Base-by-base conservation (phyloP, 1,140 invertebrate species). In the Drosophila gunungcola region DNA sequence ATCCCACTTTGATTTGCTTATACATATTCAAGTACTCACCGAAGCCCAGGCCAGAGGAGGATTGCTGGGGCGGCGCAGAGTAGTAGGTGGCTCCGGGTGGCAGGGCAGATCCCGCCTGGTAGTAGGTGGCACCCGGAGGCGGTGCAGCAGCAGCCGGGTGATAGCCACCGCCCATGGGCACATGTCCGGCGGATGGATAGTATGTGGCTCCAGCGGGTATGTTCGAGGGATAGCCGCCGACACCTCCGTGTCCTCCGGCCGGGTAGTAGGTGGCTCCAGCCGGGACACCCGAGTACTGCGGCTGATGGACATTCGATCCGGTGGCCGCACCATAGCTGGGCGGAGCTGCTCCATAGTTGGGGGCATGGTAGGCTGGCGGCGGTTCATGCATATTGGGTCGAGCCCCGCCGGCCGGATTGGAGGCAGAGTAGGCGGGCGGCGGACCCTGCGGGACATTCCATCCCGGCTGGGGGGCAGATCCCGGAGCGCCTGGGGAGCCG, bases 381-480 rank as follows among this genome's bases (percentile, higher is more conserved):
- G 69, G 43, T 39, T 90, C 91, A 64, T 92, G 78, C 51, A 91
- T 46, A 43, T 91, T 91, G n/a, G 85, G 74, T 7, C 74, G 73
- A 0, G 76, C 83, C 10, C 90, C 89, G 1, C 83, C 89, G 1
- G 21, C 74, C 0, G 84, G 68, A 75, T 90, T 91, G 3, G 76
- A 48, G n/a, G 91, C 81, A 2, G 91, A 88, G 46, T 92, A 92
- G 0, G 91, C 78, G 3, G 91, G 88, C 9, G 85, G 86, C 4
- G 84, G 83, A 10, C 89, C 90, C 13, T 84, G 77, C 2, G 91
- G 91, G 2, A 91, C 90, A 83, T 92, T 92, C 91, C 91, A 92
- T 7, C 91, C 91, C 1, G 73, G 48, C 3, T 73, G 69, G 0
- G 68, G 68, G 39, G 68, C 67, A 2, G 34, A 9, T 29, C 27